These are phyloP conservation scores for Belgica antarctica DNA, from an alignment of 2,888 invertebrate genomes.

Conservation along the genomic window DNA sequence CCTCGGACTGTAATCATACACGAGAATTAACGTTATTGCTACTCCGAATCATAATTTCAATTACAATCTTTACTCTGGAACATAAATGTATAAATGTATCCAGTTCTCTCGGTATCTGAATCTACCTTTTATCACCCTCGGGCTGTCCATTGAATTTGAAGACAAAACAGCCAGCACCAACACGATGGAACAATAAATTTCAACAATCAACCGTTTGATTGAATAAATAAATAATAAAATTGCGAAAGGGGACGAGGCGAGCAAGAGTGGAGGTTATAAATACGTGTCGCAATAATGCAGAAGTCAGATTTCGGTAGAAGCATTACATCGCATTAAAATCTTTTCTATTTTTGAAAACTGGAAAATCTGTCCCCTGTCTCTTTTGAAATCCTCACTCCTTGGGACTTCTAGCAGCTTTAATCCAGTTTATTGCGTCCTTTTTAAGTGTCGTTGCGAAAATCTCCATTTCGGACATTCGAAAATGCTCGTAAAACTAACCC, in stretches of 20 bases:
- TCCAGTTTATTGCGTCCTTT: conserved; percentile 24
- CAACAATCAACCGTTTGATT: conserved; percentile 20
- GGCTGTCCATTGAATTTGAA: conserved; percentile 17
- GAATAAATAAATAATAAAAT: conserved; percentile 24
- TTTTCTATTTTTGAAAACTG: neutral
- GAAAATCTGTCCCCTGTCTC: conserved; percentile 10
- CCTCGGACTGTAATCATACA: no score
- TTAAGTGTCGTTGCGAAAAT: conserved; percentile 3
- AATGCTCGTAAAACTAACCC: conserved; percentile 1
- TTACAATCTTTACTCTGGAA: neutral
- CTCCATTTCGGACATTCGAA: conserved; percentile 7
- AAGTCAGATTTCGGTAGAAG: conserved; percentile 20
- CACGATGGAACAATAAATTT: conserved; percentile 21
- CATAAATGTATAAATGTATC: no score
- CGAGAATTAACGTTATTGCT: neutral
- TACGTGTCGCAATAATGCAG: conserved; percentile 3
- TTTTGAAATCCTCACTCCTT: neutral
- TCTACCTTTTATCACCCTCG: neutral
- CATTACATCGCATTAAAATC: conserved; percentile 9
- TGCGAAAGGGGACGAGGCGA: neutral
- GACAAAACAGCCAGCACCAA: conserved; percentile 1
- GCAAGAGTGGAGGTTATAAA: neutral
- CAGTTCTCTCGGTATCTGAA: neutral
- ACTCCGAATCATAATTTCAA: neutral
- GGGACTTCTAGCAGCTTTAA: neutral